Base-by-base conservation (phyloP, 64 coral and sea anemone species). In the Platygyra sinensis region DNA sequence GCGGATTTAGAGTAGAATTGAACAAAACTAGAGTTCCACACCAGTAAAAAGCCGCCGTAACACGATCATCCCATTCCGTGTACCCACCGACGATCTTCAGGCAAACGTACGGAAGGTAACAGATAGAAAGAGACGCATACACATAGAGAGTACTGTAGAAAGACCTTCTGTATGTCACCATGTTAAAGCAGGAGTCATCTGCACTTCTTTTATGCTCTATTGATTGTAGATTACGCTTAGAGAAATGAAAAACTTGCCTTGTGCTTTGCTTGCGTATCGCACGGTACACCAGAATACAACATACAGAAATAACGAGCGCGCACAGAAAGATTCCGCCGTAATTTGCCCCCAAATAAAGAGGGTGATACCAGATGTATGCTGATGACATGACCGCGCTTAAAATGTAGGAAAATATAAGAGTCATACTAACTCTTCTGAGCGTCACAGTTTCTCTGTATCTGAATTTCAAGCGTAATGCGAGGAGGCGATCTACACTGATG, bases 371-470 rank as follows among this genome's bases (percentile, higher is more conserved):
- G 10, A 69, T 0, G 22, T 69, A 69, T 10, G 65, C 65, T 69
- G 65, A 27, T 69, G 65, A 69, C 65, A 69, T 69, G 22, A n/a
- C 25, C 25, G 65, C 65, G 65, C 65, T 69, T 69, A 69, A 69
- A 69, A 69, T 69, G 24, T 69, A 28, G 27, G 65, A 69, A 69
- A 69, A 69, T 69, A 29, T 25, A 8, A 69, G 22, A 69, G 65
- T 27, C 65, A 69, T 28, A 69, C 24, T 10, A 27, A 69, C 65
- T n/a, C 65, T 20, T 25, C n/a, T 20, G 10, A 69, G 65, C 10
- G 65, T 69, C 10, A 69, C 65, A n/a, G 65, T 69, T 69, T 69
- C 65, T 69, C 65, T n/a, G 65, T 69, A 69, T 69, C 65, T 69
- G 65, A 69, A 69, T 69, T 69, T 69, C 25, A 69, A 69, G n/a